Evolutionary conservation across 1,140 invertebrate species (phyloP).

Genomic region (Papilio glaucus): DNA sequence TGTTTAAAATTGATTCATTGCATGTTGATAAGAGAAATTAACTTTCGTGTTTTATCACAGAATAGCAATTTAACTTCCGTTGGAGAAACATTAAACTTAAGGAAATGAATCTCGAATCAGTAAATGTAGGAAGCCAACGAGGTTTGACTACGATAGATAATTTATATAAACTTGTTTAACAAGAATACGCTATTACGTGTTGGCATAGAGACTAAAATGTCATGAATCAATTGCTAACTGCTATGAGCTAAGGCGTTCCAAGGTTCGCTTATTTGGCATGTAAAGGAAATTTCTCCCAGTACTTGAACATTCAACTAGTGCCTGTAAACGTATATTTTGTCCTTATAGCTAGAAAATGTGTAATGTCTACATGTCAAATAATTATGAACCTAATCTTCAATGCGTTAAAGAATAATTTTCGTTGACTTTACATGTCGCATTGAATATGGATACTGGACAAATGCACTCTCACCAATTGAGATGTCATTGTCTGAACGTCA

Average conservation of each 20-base stretch:
- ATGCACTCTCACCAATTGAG: slow-evolving; percentile 66
- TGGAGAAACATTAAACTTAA: slow-evolving; percentile 12
- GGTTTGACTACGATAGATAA: not conserved
- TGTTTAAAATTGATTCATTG: not conserved
- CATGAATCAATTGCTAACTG: not conserved
- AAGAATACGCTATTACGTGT: slow-evolving; percentile 1
- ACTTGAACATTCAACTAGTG: slow-evolving; percentile 47
- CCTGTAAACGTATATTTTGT: slow-evolving; percentile 47
- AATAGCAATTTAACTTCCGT: slow-evolving; percentile 27
- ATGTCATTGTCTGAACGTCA: slow-evolving; percentile 64
- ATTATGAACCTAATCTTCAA: slow-evolving; percentile 42
- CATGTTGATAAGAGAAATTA: slow-evolving; percentile 6
- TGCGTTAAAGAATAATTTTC: not conserved
- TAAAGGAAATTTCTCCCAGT: slow-evolving; percentile 38
- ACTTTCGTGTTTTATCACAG: slow-evolving; percentile 1
- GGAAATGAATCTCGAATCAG: slow-evolving; percentile 14
- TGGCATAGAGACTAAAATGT: slow-evolving; percentile 7
- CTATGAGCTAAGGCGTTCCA: too few species aligned
- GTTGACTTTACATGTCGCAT: slow-evolving; percentile 29
- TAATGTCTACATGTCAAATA: not conserved
- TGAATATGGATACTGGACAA: slow-evolving; percentile 58
- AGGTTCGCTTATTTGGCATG: slow-evolving; percentile 17
- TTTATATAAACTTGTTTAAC: not conserved
- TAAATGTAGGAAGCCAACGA: slow-evolving; percentile 1
- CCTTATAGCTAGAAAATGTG: slow-evolving; percentile 46